Conservation (phyloP, 35 echinoderm and acorn worm genomes). For the Ophioderma brevispina region DNA sequence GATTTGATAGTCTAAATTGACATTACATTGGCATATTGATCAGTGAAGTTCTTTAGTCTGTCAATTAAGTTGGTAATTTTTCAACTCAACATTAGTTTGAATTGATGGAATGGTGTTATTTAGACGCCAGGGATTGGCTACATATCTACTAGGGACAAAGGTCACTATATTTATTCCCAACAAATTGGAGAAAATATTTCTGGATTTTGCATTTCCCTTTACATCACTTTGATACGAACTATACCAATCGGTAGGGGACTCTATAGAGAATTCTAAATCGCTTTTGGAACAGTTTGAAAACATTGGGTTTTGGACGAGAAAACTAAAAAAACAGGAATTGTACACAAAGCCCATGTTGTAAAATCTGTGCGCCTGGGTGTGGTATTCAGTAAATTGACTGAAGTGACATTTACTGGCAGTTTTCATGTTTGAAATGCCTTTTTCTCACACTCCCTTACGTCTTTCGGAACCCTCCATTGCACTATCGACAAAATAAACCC, state of each 20-base stretch:
- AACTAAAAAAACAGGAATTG: not conserved
- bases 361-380: conserved; percentile 12
- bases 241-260: not conserved
- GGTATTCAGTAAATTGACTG: not conserved
- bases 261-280: not conserved
- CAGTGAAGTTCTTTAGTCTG: not conserved
- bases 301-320: not conserved
- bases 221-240: not conserved
- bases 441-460: not conserved
- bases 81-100: not conserved
- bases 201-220: not conserved
- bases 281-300: not conserved
- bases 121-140: not conserved
- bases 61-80: not conserved
- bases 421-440: not conserved
- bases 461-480: not conserved
- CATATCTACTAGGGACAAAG: not conserved
- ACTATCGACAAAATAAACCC: not conserved
- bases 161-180: not conserved
- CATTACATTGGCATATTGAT: not conserved
- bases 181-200: not conserved
- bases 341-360: not conserved
- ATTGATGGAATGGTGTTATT: not conserved
- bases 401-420: not conserved
- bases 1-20: not conserved